A percentile compares a stretch with the other conserved stretches of the same genome.
These are phyloP conservation scores for Petrocephalus zakoni DNA, from an alignment of 2,113 vertebrate species.

Conservation along the genomic window DNA sequence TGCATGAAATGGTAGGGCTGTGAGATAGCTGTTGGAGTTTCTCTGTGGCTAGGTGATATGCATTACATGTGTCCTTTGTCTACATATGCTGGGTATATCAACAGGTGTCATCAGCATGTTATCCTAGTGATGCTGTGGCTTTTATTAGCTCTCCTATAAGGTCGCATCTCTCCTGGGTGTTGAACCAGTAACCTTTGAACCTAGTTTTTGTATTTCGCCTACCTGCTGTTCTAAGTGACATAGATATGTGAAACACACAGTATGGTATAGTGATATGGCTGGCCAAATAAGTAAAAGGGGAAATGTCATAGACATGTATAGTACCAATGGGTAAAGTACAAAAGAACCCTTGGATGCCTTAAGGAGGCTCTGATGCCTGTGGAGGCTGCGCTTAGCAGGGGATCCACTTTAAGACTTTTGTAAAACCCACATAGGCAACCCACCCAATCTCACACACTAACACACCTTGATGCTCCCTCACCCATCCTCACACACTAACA, in stretches of 20 bases:
- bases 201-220: not conserved
- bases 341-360: not conserved
- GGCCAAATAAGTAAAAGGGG: not conserved
- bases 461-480: not conserved
- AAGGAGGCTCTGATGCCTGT: not conserved
- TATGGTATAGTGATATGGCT: not conserved
- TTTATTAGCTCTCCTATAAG: not conserved
- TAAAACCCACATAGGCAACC: conserved; percentile 24
- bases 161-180: not conserved
- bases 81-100: not conserved
- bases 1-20: not conserved
- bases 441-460: not conserved
- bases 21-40: not conserved
- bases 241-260: not conserved
- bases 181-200: not conserved
- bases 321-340: not conserved
- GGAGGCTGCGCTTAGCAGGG: conserved; percentile 22
- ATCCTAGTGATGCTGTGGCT: not conserved
- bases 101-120: not conserved
- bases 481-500: not conserved
- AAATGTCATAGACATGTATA: not conserved
- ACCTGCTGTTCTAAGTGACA: not conserved
- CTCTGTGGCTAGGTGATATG: not conserved
- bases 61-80: not conserved
- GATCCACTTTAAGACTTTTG: conserved; percentile 30